Conservation (phyloP, 2,113 vertebrate genomes). For the Boulengeromyrus knoepffleri region DNA sequence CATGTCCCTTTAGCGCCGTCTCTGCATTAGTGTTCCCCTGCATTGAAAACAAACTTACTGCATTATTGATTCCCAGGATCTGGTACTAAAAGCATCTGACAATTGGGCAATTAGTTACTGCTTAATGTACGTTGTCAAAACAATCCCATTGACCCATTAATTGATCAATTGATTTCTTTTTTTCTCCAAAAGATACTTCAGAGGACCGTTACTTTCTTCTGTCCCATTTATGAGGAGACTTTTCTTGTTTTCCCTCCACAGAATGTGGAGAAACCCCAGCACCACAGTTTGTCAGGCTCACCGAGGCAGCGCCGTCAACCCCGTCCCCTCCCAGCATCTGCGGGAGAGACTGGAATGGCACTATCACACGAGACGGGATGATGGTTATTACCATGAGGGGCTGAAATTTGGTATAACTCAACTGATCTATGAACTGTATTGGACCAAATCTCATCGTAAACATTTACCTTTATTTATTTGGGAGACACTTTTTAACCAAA, state of each 20-base stretch:
- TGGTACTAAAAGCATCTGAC: conserved; percentile 81
- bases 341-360: neutral
- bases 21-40: conserved; percentile 32
- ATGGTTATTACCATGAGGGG: neutral
- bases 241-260: neutral
- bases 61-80: conserved; percentile 76
- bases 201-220: neutral
- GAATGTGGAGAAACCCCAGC: neutral
- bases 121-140: conserved; percentile 91
- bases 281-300: neutral
- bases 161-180: conserved; percentile 79
- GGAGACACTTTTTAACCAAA: neutral
- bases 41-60: conserved; percentile 51
- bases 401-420: neutral
- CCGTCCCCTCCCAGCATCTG: too few relatives aligned
- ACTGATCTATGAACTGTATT: neutral
- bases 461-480: neutral
- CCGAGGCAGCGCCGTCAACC: neutral
- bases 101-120: conserved; percentile 83
- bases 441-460: neutral
- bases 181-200: conserved; percentile 37
- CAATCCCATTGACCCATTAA: conserved; percentile 71
- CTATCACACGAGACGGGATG: neutral
- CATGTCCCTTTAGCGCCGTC: conserved; percentile 31
- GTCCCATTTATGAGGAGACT: neutral